Conservation (phyloP, 2,888 invertebrate genomes). For the Mythimna pallens region DNA sequence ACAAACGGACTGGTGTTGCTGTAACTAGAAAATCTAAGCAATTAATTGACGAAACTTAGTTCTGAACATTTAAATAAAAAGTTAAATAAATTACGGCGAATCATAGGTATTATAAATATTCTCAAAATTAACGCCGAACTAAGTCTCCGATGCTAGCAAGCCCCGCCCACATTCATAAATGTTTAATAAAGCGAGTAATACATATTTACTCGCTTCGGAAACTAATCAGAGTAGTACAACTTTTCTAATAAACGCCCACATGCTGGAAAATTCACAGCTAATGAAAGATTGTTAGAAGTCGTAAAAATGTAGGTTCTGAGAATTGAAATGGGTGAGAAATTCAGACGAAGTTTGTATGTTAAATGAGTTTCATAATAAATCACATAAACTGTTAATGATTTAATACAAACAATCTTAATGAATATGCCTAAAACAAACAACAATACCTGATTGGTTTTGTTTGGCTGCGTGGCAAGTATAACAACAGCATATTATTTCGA, state of each 20-base stretch:
- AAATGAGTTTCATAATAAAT: background rate
- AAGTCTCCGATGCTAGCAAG: slow-evolving; percentile 14
- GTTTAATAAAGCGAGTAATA: slow-evolving; percentile 42
- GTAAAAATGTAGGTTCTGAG: slow-evolving; percentile 18
- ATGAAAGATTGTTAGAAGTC: slow-evolving; percentile 35
- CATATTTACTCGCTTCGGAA: slow-evolving; percentile 53
- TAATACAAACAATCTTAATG: background rate
- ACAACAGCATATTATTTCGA: background rate
- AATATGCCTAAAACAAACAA: too few relatives aligned
- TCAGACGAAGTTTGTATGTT: slow-evolving; percentile 1
- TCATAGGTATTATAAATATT: slow-evolving; percentile 52
- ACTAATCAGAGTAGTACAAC: slow-evolving; percentile 60
- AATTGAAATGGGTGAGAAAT: slow-evolving; percentile 11
- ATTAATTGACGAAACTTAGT: background rate
- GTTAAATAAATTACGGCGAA: slow-evolving; percentile 33
- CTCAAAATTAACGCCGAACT: slow-evolving; percentile 33
- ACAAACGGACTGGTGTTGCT: too few relatives aligned
- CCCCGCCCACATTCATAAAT: slow-evolving; percentile 35
- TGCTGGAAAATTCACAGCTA: slow-evolving; percentile 39
- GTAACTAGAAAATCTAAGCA: background rate
- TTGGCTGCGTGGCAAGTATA: too few relatives aligned
- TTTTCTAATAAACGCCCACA: slow-evolving; percentile 59
- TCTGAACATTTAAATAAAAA: slow-evolving; percentile 24
- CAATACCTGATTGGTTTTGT: too few relatives aligned
- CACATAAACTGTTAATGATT: background rate